Percentiles rank a stretch among this genome's conserved stretches.
These are phyloP conservation scores for Sarcophaga rosellei DNA, from an alignment of 2,888 invertebrate species.

Conservation along the genomic window DNA sequence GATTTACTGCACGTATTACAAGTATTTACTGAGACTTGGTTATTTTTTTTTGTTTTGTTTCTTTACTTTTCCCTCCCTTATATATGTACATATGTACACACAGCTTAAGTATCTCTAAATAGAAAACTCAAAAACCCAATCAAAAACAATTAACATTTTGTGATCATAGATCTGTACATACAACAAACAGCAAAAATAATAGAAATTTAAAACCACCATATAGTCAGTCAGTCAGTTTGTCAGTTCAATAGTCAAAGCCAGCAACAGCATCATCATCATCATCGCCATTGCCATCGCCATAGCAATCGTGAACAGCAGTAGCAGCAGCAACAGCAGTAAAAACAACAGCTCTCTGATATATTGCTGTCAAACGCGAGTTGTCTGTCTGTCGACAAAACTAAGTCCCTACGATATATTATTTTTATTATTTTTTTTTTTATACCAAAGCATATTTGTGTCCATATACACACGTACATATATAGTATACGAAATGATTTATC, in stretches of 20 bases:
- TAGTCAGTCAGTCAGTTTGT: slow-evolving; percentile 42
- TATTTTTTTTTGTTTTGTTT: too few species aligned
- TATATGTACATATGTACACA: neutral
- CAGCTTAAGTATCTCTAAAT: slow-evolving; percentile 15
- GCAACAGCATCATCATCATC: neutral
- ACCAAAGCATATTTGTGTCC: neutral
- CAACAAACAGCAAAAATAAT: neutral
- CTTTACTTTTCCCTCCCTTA: neutral
- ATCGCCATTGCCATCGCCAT: neutral
- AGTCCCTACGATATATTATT: slow-evolving; percentile 32
- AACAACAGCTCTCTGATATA: slow-evolving; percentile 25
- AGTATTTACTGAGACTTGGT: neutral
- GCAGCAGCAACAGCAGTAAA: slow-evolving; percentile 34
- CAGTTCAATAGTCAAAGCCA: slow-evolving; percentile 27
- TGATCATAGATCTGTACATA: slow-evolving; percentile 56
- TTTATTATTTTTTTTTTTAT: neutral
- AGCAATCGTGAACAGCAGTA: neutral
- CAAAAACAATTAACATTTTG: slow-evolving; percentile 66
- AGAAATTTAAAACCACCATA: slow-evolving; percentile 8
- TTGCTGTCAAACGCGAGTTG: slow-evolving; percentile 48
- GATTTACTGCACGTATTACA: slow-evolving; percentile 48
- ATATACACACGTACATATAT: neutral
- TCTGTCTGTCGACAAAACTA: neutral
- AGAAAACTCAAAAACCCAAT: slow-evolving; percentile 43
- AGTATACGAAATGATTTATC: slow-evolving; percentile 12